Evolutionary conservation across 1,140 invertebrate species (phyloP).

Genomic region (Microplitis demolitor): DNA sequence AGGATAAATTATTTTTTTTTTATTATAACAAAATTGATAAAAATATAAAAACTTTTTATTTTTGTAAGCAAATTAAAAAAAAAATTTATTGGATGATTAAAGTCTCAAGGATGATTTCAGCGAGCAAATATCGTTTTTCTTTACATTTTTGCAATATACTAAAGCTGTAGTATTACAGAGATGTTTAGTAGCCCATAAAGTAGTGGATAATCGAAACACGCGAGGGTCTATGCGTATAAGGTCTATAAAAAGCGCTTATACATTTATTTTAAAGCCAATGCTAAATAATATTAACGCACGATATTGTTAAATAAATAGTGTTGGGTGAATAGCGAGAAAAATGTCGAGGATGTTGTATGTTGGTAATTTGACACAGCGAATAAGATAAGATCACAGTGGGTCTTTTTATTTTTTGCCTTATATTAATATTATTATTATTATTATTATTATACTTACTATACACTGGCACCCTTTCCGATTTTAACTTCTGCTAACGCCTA

Average conservation of each 20-base stretch:
- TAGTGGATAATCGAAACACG: slow-evolving; percentile 23
- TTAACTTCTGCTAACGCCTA: no score
- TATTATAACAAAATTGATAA: no score
- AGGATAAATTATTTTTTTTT: no score
- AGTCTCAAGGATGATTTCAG: neutral
- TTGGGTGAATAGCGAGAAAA: neutral
- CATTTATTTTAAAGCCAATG: neutral
- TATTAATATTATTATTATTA: neutral
- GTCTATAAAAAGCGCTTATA: slow-evolving; percentile 4
- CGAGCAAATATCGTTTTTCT: neutral
- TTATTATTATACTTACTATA: neutral
- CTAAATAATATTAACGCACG: no score
- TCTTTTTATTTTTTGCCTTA: neutral
- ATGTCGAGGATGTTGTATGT: slow-evolving; percentile 31
- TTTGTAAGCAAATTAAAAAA: neutral
- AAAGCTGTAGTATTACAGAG: neutral
- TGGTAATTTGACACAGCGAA: slow-evolving; percentile 37
- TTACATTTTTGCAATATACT: neutral
- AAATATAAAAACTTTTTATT: neutral
- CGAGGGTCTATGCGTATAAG: neutral
- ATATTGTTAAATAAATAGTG: no score
- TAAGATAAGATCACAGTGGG: slow-evolving; percentile 4
- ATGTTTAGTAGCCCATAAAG: slow-evolving; percentile 20
- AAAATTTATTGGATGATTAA: neutral
- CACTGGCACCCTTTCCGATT: no score